phyloP scores from a whole-genome alignment of 30 jellyfish, hydroid and myxozoan species.

The Pelagia noctiluca region DNA sequence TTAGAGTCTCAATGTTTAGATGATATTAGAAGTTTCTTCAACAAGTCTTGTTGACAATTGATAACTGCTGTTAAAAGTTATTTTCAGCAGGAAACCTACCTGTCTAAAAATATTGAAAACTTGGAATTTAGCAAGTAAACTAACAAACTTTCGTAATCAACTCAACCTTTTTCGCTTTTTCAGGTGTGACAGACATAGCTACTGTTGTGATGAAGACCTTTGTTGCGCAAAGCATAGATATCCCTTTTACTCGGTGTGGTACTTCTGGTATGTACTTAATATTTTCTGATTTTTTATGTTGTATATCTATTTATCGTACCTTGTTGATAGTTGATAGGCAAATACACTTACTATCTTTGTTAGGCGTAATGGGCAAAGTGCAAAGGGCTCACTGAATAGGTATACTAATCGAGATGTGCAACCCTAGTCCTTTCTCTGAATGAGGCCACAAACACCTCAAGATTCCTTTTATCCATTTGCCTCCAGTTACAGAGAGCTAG shows the following conservation, averaged over 20 bases:
- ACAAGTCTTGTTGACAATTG: too few species aligned
- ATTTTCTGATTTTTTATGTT: neutral
- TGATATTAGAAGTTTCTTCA: too few species aligned
- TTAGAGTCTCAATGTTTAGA: too few species aligned
- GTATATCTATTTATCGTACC: neutral
- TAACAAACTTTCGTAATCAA: neutral
- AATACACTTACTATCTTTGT: neutral
- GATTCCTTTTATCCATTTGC: too few species aligned
- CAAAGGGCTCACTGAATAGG: neutral
- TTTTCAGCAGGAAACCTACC: too few species aligned
- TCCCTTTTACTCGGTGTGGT: slow-evolving; percentile 58
- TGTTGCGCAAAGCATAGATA: slow-evolving; percentile 45
- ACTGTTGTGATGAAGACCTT: slow-evolving; percentile 45
- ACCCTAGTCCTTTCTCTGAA: neutral
- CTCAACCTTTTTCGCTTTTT: neutral
- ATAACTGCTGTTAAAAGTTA: too few species aligned
- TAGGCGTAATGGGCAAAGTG: neutral
- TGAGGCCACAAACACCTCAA: neutral
- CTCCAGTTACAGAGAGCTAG: too few species aligned
- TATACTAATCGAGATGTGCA: neutral
- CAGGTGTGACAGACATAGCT: slow-evolving; percentile 57
- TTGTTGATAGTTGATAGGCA: neutral
- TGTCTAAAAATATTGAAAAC: too few species aligned
- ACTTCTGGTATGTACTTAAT: slow-evolving; percentile 32
- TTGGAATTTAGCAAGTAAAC: too few species aligned